phyloP scores from a whole-genome alignment of 2,113 vertebrate genomes.

The Anser cygnoides region DNA sequence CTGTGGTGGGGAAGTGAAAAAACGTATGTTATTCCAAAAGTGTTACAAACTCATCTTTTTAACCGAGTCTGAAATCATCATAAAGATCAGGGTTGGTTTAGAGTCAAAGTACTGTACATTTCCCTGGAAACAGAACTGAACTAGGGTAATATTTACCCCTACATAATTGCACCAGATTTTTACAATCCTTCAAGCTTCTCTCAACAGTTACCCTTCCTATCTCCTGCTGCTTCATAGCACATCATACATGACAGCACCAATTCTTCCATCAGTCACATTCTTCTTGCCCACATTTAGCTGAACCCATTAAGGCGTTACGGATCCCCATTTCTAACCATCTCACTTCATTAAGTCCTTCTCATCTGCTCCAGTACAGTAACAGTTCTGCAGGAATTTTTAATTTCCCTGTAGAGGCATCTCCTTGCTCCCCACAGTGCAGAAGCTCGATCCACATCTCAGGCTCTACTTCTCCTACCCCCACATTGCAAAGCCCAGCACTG shows the following conservation, averaged over 20 bases:
- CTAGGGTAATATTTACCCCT: background rate
- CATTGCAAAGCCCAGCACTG: rapidly evolving
- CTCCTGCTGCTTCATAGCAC: background rate
- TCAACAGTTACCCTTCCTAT: background rate
- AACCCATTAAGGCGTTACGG: background rate
- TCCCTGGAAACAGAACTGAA: background rate
- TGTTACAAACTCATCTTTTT: background rate
- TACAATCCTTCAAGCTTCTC: background rate
- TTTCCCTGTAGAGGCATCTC: background rate
- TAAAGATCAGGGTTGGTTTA: background rate
- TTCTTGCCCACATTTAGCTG: background rate
- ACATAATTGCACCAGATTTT: background rate
- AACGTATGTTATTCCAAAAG: background rate
- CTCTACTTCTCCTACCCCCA: background rate
- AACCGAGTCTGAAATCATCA: background rate
- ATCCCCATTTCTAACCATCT: background rate
- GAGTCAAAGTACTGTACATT: background rate
- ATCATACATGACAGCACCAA: background rate
- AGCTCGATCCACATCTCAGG: background rate
- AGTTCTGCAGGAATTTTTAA: background rate
- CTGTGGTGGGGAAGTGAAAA: background rate
- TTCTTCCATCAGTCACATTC: background rate
- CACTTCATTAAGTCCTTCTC: background rate
- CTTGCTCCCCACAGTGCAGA: background rate
- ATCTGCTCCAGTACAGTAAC: background rate